Evolutionary conservation across 2,113 vertebrate genomes (phyloP).

Genomic region (Procavia capensis): DNA sequence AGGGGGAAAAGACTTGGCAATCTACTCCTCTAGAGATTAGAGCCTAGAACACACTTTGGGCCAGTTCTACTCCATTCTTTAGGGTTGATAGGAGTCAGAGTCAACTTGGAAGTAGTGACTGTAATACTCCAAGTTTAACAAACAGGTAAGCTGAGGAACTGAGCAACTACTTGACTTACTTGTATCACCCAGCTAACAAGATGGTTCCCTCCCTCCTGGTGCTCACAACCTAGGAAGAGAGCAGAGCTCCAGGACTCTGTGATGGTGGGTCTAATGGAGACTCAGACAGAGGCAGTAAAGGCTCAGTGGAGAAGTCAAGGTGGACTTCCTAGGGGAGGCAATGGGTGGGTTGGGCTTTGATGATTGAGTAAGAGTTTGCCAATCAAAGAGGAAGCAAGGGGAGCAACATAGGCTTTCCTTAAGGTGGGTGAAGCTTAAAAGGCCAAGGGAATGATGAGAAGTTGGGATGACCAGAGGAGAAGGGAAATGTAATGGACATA

Average conservation of each 20-base stretch:
- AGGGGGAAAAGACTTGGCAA: no score
- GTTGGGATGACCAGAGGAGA: background rate
- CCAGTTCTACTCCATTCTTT: no score
- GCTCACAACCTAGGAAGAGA: background rate
- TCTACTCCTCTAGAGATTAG: no score
- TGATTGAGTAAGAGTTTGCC: conserved; percentile 26
- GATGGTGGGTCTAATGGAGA: background rate
- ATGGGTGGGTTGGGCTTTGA: background rate
- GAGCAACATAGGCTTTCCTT: background rate
- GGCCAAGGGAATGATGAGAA: background rate
- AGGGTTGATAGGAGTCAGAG: no score
- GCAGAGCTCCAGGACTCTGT: background rate
- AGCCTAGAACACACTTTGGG: no score
- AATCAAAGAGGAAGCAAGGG: background rate
- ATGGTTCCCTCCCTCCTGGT: background rate
- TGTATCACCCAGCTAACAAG: background rate
- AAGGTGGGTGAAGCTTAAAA: background rate
- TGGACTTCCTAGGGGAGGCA: background rate
- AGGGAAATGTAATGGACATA: background rate
- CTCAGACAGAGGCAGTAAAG: background rate
- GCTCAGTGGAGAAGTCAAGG: background rate
- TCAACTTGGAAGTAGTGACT: background rate
- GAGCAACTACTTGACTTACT: background rate
- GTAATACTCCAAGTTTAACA: background rate
- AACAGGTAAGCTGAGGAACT: background rate